These are phyloP conservation scores for Enteromius paludinosus DNA, from an alignment of 2,797 vertebrate species.

Conservation along the genomic window DNA sequence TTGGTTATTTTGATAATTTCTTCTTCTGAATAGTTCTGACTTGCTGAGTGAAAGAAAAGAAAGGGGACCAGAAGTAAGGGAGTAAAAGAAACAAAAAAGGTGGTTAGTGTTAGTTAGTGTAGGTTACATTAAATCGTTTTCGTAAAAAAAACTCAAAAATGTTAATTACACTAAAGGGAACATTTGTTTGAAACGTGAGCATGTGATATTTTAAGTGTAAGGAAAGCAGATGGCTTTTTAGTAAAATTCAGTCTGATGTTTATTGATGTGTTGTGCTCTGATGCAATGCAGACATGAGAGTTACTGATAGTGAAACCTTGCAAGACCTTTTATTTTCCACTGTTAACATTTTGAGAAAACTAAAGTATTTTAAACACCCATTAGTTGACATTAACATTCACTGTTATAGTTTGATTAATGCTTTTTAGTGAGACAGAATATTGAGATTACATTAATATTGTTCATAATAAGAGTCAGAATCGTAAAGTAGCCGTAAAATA, in stretches of 20 bases:
- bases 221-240: not conserved
- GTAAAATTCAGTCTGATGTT: not conserved
- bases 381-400: not conserved
- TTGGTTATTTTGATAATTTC: not conserved
- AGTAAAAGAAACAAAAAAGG: not conserved
- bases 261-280: slow-evolving; percentile 5
- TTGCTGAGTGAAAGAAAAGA: not conserved
- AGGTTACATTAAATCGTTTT: not conserved
- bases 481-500: not conserved
- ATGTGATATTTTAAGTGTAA: not conserved
- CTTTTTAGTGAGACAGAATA: not conserved
- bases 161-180: not conserved
- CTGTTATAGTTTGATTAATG: not conserved
- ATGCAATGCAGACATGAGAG: not conserved
- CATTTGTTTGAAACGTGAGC: not conserved
- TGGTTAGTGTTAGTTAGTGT: not conserved
- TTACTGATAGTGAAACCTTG: not conserved
- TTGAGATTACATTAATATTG: not conserved
- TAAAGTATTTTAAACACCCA: not conserved
- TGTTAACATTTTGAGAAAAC: not conserved
- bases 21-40: not conserved
- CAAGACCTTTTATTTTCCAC: not conserved
- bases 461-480: not conserved
- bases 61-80: not conserved
- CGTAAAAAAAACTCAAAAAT: not conserved